phyloP scores from a whole-genome alignment of 2,797 vertebrate genomes.

The Oryzias dopingdopingensis region DNA sequence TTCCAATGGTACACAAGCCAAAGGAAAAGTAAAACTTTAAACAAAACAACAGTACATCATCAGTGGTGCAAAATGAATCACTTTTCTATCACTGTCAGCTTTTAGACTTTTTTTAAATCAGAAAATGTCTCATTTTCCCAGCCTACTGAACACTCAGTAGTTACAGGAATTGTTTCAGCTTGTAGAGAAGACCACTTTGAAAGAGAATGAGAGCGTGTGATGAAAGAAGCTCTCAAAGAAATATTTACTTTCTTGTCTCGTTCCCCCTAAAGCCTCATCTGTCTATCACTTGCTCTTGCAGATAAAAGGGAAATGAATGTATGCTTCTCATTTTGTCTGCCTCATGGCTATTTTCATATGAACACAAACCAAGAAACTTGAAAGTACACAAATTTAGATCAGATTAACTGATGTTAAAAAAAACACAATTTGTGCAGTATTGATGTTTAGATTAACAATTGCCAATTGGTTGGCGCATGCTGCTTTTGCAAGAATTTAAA shows the following conservation, averaged over 20 bases:
- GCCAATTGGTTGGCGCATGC: conserved; percentile 46
- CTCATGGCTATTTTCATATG: conserved; percentile 36
- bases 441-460: too few species aligned
- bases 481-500: conserved; percentile 55
- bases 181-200: not conserved
- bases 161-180: conserved; percentile 3
- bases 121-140: not conserved
- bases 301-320: conserved; percentile 56
- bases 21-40: too few species aligned
- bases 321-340: conserved; percentile 42
- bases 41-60: too few species aligned
- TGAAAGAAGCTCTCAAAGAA: conserved; percentile 1
- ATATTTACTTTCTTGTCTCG: conserved; percentile 29
- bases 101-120: not conserved
- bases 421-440: not conserved
- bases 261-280: conserved; percentile 28
- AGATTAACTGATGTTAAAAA: conserved; percentile 15
- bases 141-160: not conserved
- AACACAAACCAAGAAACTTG: conserved; percentile 23
- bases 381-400: conserved; percentile 32
- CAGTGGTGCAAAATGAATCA: too few species aligned
- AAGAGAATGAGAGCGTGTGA: conserved; percentile 6
- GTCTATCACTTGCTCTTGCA: conserved; percentile 32
- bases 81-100: not conserved
- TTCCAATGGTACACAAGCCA: too few species aligned